Evolutionary conservation across 1,140 invertebrate species (phyloP), one percentile per base, ranked within the genome.

Genomic region (Leptinotarsa texana): DNA sequence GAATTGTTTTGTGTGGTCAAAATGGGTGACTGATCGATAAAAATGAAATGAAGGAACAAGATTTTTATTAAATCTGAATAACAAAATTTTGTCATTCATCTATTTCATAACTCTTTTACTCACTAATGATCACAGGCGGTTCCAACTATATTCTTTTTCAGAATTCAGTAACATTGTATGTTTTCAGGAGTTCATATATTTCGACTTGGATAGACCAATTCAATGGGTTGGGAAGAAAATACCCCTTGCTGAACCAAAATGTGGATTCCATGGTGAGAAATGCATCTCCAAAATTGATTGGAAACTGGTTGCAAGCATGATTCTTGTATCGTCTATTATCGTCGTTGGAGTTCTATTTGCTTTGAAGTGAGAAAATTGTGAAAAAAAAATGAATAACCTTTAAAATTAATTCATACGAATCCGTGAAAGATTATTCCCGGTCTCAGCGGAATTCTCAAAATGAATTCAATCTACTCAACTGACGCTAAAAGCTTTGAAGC

Each of bases 181-280:
- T 42, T 42, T 75, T n/a, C 61, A 91, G 90, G 88, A 88, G 77
- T 92, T 92, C 79, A 86, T 87, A 63, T 91, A 91, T 73, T 87
- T 92, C 13, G 88, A 92, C 68, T 86, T 86, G 1, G 87, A 87
- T 4, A 84, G 87, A 61, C 87, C 85, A 5, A 93, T 96, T 69
- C 88, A 91, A 57, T 96, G 95, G 95, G 89, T 94, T 2, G 89
- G 90, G 13, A 92, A 92, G 0, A 86, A 86, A 27, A 88, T 90
- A 4, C 94, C 94, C 0, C 83, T 85, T 61, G 91, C 92, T 8
- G 93, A 94, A 82, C 93, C 94, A 0, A 80, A 81, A 1, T 95
- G 94, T 83, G 94, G 94, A 2, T 95, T 94, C 83, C 81, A 88
- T 27, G 90, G 90, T 4, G 90, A 91, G 80, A 90, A 90, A 78